Conservation (phyloP, 2,888 invertebrate species). For the Prostheceraeus crozeri region DNA sequence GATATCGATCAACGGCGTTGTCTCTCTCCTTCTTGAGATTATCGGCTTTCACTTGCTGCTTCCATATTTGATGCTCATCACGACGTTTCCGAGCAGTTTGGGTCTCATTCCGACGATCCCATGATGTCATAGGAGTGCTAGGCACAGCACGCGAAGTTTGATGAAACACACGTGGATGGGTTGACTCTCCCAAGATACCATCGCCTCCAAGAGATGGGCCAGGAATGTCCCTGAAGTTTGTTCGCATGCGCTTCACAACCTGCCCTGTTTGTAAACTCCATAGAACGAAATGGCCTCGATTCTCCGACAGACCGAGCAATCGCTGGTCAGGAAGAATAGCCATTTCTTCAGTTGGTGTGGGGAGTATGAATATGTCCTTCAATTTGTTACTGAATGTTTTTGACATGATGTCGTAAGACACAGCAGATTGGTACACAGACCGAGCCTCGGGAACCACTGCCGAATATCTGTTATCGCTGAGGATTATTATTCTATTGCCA, state of each 20-base stretch:
- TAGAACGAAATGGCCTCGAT: constrained; percentile 49
- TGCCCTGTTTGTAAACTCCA: constrained; percentile 48
- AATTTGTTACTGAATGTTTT: too few relatives aligned
- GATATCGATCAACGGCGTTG: not conserved
- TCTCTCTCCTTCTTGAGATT: not conserved
- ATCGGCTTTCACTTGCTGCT: not conserved
- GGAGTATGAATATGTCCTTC: constrained; percentile 48
- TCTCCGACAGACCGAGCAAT: constrained; percentile 50
- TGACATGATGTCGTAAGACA: constrained; percentile 48
- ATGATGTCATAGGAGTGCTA: constrained; percentile 49
- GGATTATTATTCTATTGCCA: not conserved
- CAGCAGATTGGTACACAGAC: constrained; percentile 49
- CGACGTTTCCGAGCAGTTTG: constrained; percentile 44
- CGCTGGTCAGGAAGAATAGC: constrained; percentile 47
- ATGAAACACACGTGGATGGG: too few relatives aligned
- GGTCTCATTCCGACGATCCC: constrained; percentile 50
- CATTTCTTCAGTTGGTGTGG: constrained; percentile 51
- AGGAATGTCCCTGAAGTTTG: too few relatives aligned
- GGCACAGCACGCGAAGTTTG: too few relatives aligned
- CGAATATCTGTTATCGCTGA: constrained; percentile 6
- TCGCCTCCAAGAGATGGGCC: too few relatives aligned
- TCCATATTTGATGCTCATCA: constrained; percentile 41
- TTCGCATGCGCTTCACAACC: not conserved
- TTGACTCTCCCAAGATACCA: too few relatives aligned
- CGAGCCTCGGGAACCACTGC: constrained; percentile 39